Conservation (phyloP, 2,888 invertebrate species). For the Hirtodrosophila trivittata region DNA sequence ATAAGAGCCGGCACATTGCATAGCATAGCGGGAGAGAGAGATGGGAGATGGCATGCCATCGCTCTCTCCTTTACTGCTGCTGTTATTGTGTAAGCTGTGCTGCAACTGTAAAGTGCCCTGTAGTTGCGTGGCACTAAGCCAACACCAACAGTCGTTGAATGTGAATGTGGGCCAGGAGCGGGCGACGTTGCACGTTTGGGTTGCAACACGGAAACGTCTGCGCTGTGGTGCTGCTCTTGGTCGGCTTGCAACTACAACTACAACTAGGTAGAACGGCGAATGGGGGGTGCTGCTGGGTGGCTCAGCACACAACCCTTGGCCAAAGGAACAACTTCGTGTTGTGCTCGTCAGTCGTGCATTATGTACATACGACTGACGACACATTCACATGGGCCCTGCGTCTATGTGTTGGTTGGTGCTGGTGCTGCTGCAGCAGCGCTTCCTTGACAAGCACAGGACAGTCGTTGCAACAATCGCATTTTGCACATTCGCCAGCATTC, state of each 20-base stretch:
- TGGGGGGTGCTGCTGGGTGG: neutral
- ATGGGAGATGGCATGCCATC: slow-evolving; percentile 9
- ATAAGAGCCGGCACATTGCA: slow-evolving; percentile 70
- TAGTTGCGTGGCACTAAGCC: slow-evolving; percentile 54
- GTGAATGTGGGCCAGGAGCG: slow-evolving; percentile 28
- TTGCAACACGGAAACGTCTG: slow-evolving; percentile 59
- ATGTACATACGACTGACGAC: slow-evolving; percentile 49
- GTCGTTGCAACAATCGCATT: slow-evolving; percentile 75
- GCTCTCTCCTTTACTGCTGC: slow-evolving; percentile 13
- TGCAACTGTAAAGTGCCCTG: slow-evolving; percentile 58
- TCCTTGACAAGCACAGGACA: slow-evolving; percentile 31
- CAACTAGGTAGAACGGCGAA: slow-evolving; percentile 27
- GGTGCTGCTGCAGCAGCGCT: slow-evolving; percentile 46
- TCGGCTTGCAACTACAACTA: slow-evolving; percentile 36
- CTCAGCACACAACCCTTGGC: slow-evolving; percentile 66
- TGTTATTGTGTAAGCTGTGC: slow-evolving; percentile 44
- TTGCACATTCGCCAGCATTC: slow-evolving; percentile 73
- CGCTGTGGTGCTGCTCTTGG: slow-evolving; percentile 28
- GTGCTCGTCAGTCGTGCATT: slow-evolving; percentile 54
- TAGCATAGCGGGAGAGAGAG: slow-evolving; percentile 31
- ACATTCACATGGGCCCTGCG: slow-evolving; percentile 46
- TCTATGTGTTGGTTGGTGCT: slow-evolving; percentile 60
- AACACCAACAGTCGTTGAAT: slow-evolving; percentile 28
- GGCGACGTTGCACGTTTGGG: slow-evolving; percentile 38
- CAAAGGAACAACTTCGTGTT: slow-evolving; percentile 60